Base-by-base conservation (phyloP, 2,888 invertebrate species). In the Yponomeuta malinellus region DNA sequence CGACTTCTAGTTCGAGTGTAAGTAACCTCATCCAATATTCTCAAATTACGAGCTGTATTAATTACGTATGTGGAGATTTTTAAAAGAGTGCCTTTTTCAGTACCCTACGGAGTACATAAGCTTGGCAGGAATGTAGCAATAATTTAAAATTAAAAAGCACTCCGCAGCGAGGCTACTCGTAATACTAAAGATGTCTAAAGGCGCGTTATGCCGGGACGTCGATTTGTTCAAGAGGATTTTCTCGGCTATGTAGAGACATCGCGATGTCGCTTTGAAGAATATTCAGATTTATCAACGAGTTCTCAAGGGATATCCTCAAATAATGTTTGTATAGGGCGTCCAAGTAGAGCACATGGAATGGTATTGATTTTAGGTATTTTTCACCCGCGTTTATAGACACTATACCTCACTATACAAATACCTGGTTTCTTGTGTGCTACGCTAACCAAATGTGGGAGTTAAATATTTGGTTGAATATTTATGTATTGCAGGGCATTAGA, bases 271-370 rank as follows among this genome's bases (percentile, higher is more conserved):
- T 75, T 79, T 77, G 77, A 78, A 79, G 76, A 80, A 80, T 79
- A 80, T 82, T 81, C 80, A 79, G 83, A 85, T 83, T 81, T 81
- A 83, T 83, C 81, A 82, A 78, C 80, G 78, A 78, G 77, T 76
- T 78, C 72, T 75, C 75, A 71, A 74, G 72, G 74, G 75, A 76
- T 37, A 33, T 75, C 76, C 75, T 75, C 76, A 74, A 77, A 76
- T 78, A 77, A 79, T 81, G 77, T 82, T 84, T 83, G 78, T 78
- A 78, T 75, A 79, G 77, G 2, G 75, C 75, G 76, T 76, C 77
- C 77, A 75, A 78, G 77, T 75, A 72, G 73, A 72, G 72, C 73
- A 77, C 78, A 79, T 82, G 79, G 79, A 82, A 82, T 77, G 77
- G 77, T 80, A 82, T 82, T 81, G 79, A 79, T 82, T 80, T 79